Conservation (phyloP, 2,113 vertebrate species). For the Catharus fuscescens region DNA sequence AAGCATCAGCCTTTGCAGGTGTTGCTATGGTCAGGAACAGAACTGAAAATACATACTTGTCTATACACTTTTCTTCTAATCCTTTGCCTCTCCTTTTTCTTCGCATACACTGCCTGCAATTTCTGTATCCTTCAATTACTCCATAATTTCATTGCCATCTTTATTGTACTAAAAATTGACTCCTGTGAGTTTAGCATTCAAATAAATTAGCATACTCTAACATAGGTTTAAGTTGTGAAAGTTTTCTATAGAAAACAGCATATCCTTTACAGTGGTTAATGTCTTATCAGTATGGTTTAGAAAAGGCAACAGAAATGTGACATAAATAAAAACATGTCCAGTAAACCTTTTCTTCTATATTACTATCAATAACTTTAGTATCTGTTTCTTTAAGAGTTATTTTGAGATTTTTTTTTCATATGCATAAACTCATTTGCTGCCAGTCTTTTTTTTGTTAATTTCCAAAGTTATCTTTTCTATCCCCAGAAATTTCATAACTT, state of each 20-base stretch:
- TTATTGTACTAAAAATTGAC: not conserved
- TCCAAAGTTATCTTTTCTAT: not conserved
- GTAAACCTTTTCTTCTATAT: not conserved
- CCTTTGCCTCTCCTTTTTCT: not conserved
- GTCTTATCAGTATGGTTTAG: not conserved
- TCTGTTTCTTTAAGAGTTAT: not conserved
- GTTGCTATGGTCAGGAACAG: not conserved
- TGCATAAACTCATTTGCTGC: not conserved
- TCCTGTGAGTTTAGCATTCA: not conserved
- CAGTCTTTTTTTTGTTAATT: not conserved
- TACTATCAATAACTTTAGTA: not conserved
- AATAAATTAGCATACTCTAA: not conserved
- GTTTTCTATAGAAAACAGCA: not conserved
- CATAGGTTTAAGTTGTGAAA: not conserved
- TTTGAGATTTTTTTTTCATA: not conserved
- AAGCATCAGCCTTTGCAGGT: accelerated
- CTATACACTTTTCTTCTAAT: not conserved
- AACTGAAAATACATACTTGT: not conserved
- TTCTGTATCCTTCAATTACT: not conserved
- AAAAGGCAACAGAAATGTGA: not conserved
- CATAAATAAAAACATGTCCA: not conserved
- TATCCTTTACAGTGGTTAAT: not conserved
- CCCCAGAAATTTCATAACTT: not conserved
- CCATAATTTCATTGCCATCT: not conserved
- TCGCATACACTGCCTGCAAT: not conserved